A percentile compares a stretch with the other conserved stretches of the same genome.
Evolutionary conservation across 2,888 invertebrate species (phyloP).

Genomic region (Tenthredo livida): DNA sequence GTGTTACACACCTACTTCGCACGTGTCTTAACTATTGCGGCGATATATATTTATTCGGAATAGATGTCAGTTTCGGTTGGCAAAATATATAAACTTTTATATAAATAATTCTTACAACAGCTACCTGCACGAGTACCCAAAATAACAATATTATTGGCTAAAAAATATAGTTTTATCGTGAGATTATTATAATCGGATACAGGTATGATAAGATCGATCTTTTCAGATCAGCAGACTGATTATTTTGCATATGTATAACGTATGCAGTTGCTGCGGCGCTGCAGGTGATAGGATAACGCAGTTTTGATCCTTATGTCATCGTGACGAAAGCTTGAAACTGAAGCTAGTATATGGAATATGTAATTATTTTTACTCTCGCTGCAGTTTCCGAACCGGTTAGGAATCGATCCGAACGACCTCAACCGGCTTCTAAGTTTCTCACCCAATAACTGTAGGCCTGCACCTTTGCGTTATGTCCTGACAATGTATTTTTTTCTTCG

Average conservation of each 20-base stretch:
- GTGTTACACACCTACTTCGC: background rate
- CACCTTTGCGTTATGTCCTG: background rate
- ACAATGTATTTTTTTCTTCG: background rate
- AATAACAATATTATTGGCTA: background rate
- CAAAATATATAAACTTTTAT: background rate
- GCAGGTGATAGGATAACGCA: background rate
- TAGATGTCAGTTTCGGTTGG: background rate
- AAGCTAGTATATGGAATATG: background rate
- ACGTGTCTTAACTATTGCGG: slow-evolving; percentile 21
- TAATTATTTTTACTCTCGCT: background rate
- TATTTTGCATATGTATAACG: too few relatives aligned
- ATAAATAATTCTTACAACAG: background rate
- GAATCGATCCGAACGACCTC: slow-evolving; percentile 50
- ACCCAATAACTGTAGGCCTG: background rate
- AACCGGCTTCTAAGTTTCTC: slow-evolving; percentile 39
- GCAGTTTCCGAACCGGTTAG: slow-evolving; percentile 42
- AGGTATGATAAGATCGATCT: too few relatives aligned
- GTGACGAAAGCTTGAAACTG: background rate
- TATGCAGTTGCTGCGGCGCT: background rate
- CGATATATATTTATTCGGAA: slow-evolving; percentile 18
- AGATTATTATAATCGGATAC: too few relatives aligned
- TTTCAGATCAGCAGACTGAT: too few relatives aligned
- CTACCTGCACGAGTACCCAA: too few relatives aligned
- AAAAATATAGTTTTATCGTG: background rate
- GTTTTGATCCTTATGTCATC: background rate